These are phyloP conservation scores for Apostichopus leukothele DNA, from an alignment of 53 echinoderm and acorn worm species.

Conservation along the genomic window DNA sequence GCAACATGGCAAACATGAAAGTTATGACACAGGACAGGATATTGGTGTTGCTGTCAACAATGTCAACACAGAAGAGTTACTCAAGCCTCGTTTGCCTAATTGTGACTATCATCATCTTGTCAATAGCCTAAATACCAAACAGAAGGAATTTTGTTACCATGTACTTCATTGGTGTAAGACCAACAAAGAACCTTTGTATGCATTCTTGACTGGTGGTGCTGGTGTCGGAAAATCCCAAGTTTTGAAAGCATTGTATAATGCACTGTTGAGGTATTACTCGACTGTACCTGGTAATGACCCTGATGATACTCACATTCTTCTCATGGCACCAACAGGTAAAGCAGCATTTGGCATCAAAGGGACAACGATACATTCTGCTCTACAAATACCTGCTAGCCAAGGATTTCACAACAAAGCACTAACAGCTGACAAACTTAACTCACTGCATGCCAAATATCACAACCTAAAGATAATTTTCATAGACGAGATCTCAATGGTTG, in stretches of 20 bases:
- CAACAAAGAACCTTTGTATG: constrained; percentile 11
- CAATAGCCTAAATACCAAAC: constrained; percentile 41
- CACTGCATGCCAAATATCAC: constrained; percentile 19
- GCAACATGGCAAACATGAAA: not conserved
- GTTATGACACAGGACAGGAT: constrained; percentile 37
- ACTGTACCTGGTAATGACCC: constrained; percentile 46
- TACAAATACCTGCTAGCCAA: constrained; percentile 54
- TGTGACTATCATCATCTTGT: constrained; percentile 1
- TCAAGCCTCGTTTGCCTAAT: constrained; percentile 8
- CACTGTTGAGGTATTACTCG: constrained; percentile 14
- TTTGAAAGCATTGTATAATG: not conserved
- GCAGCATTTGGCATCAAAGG: constrained; percentile 62
- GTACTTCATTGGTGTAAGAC: constrained; percentile 44
- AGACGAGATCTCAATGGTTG: constrained; percentile 59
- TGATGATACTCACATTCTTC: constrained; percentile 31
- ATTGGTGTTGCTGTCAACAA: constrained; percentile 38
- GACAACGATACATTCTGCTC: constrained; percentile 47
- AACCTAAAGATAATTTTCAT: constrained; percentile 44
- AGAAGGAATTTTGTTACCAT: constrained; percentile 43
- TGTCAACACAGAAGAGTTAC: not conserved
- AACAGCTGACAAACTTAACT: constrained; percentile 18
- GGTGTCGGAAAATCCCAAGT: constrained; percentile 50
- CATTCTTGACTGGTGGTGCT: constrained; percentile 49
- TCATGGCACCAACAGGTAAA: constrained; percentile 62
- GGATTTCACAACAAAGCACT: constrained; percentile 46